Percentiles rank a stretch among this genome's conserved stretches.
Evolutionary conservation across 92 coral and sea anemone species (phyloP).

Genomic region (Epizoanthus fatuus): DNA sequence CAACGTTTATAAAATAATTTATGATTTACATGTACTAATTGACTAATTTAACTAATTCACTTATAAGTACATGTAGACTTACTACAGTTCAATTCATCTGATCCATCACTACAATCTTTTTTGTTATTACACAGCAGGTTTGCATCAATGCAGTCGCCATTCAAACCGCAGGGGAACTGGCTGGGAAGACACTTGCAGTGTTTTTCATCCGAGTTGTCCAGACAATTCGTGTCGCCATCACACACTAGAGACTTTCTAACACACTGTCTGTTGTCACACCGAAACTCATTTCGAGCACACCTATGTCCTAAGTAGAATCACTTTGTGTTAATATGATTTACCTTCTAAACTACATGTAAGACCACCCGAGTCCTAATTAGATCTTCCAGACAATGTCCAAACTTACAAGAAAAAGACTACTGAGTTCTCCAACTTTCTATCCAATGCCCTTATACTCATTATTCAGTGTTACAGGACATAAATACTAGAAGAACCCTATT

Average conservation of each 20-base stretch:
- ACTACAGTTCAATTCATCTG: slow-evolving; percentile 7
- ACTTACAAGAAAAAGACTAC: too few relatives aligned
- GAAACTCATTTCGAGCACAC: slow-evolving; percentile 11
- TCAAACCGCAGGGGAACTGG: slow-evolving; percentile 16
- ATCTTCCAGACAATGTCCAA: too few relatives aligned
- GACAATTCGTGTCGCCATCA: slow-evolving; percentile 12
- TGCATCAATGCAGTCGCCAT: neutral
- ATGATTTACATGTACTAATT: too few relatives aligned
- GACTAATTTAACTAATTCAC: too few relatives aligned
- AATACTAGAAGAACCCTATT: too few relatives aligned
- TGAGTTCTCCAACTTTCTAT: too few relatives aligned
- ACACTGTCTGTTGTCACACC: slow-evolving; percentile 6
- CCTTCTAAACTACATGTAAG: too few relatives aligned
- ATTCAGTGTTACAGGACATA: too few relatives aligned
- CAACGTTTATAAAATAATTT: too few relatives aligned
- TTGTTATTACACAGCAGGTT: neutral
- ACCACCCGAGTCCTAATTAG: too few relatives aligned
- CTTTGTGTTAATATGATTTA: too few relatives aligned
- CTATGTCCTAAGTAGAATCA: neutral
- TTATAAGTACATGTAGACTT: neutral
- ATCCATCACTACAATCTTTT: slow-evolving; percentile 19
- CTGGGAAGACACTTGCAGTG: slow-evolving; percentile 27
- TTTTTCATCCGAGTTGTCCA: slow-evolving; percentile 17
- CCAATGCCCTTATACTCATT: too few relatives aligned
- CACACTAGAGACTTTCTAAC: slow-evolving; percentile 13